phyloP scores from a whole-genome alignment of 2,797 vertebrate species.

The Poliocrania exsul region DNA sequence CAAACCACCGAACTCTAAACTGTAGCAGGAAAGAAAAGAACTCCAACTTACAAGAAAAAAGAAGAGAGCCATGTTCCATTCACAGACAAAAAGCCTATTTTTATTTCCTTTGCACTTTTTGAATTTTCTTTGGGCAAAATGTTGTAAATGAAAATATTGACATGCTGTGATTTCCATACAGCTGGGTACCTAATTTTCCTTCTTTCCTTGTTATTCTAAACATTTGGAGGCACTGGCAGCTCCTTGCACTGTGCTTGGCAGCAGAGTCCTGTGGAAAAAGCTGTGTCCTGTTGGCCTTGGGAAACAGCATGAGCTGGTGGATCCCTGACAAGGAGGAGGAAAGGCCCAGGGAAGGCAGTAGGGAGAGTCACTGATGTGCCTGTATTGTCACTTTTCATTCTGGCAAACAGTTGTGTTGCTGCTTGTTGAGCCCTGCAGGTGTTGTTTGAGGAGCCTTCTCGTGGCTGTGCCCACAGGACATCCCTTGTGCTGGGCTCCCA shows the following conservation, averaged over 20 bases:
- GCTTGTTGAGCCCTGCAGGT: neutral
- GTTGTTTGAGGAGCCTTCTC: neutral
- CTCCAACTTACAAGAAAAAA: neutral
- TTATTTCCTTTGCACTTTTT: conserved; percentile 69
- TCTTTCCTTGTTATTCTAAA: neutral
- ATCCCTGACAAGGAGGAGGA: neutral
- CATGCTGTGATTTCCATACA: conserved; percentile 25
- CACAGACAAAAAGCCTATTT: conserved; percentile 21
- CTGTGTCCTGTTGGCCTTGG: rapidly evolving
- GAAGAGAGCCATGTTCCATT: neutral
- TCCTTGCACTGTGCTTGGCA: neutral
- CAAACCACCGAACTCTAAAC: neutral
- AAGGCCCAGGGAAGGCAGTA: neutral
- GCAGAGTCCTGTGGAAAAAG: neutral
- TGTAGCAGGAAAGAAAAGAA: neutral
- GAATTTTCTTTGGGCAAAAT: conserved; percentile 52
- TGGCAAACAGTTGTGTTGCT: neutral
- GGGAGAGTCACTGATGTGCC: neutral
- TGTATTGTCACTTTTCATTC: rapidly evolving
- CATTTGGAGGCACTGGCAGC: neutral
- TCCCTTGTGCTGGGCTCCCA: neutral
- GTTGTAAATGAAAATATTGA: conserved; percentile 53
- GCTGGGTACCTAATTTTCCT: conserved; percentile 9
- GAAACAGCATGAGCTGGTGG: neutral
- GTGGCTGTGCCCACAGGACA: rapidly evolving